Conservation (phyloP, 2,113 vertebrate species). For the Lota lota region DNA sequence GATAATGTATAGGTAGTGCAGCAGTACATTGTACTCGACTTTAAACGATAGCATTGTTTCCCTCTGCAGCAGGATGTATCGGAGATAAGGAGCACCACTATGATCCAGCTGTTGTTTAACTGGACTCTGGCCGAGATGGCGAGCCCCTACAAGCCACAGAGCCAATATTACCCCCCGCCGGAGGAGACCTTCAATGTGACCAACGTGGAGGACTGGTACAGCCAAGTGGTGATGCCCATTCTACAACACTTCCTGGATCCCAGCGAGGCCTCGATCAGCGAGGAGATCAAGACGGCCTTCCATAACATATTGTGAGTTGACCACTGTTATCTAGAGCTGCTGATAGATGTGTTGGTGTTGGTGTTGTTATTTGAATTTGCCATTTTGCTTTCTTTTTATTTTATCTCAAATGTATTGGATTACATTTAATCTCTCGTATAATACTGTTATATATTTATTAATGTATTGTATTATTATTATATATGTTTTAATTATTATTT, state of each 20-base stretch:
- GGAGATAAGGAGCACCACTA: slow-evolving; percentile 52
- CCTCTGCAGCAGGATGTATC: slow-evolving; percentile 55
- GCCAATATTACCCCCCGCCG: background rate
- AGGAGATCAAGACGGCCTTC: slow-evolving; percentile 60
- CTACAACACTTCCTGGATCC: slow-evolving; percentile 52
- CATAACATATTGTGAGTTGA: slow-evolving; percentile 67
- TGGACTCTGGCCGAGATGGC: slow-evolving; percentile 71
- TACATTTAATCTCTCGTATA: background rate
- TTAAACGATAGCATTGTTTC: background rate
- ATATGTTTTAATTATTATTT: too few species aligned
- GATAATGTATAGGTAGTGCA: background rate
- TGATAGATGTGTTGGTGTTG: background rate
- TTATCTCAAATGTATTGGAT: background rate
- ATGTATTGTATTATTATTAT: too few species aligned
- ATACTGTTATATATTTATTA: too few species aligned
- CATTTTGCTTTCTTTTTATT: background rate
- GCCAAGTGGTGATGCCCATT: slow-evolving; percentile 58
- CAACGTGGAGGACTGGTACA: slow-evolving; percentile 66
- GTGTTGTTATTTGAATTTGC: background rate
- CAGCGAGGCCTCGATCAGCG: slow-evolving; percentile 27
- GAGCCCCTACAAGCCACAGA: slow-evolving; percentile 37
- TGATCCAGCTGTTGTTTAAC: slow-evolving; percentile 70
- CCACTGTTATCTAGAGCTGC: background rate
- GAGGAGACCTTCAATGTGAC: slow-evolving; percentile 40
- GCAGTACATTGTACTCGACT: background rate